A percentile compares a stretch with the other conserved stretches of the same genome.
Evolutionary conservation across 2,888 invertebrate species (phyloP).

Genomic region (Ernsta delagoae): DNA sequence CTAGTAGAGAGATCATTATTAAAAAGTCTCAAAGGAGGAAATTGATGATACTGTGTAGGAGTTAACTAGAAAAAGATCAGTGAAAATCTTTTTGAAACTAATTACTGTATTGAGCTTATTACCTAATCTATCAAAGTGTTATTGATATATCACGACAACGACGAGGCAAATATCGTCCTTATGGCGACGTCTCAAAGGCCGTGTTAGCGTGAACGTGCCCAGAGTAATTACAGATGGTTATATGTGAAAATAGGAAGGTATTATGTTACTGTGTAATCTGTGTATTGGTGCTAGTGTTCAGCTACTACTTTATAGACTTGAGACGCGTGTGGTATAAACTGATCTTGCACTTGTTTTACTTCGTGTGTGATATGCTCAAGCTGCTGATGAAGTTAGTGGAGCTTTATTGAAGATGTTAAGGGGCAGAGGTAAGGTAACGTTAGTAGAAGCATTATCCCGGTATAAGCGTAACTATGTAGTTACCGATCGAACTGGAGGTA

Average conservation of each 20-base stretch:
- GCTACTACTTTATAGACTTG: conserved; percentile 66
- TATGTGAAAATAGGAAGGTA: conserved; percentile 63
- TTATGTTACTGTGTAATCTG: conserved; percentile 61
- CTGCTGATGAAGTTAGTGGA: conserved; percentile 75
- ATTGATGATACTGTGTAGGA: too few relatives aligned
- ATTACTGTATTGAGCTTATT: conserved; percentile 9
- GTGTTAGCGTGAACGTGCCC: conserved; percentile 10
- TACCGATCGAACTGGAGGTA: too few relatives aligned
- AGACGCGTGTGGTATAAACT: conserved; percentile 73
- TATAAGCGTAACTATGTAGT: too few relatives aligned
- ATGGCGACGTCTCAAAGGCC: conserved; percentile 17
- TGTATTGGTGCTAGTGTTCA: conserved; percentile 55
- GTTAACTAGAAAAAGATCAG: too few relatives aligned
- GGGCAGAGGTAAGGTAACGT: conserved; percentile 33
- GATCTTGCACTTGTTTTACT: conserved; percentile 70
- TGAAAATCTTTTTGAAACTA: neutral
- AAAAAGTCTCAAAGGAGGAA: too few relatives aligned
- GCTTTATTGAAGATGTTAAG: conserved; percentile 63
- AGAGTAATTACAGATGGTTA: conserved; percentile 70
- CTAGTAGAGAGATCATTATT: too few relatives aligned
- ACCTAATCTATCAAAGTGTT: conserved; percentile 11
- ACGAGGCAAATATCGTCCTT: neutral
- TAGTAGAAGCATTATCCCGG: neutral
- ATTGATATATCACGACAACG: neutral
- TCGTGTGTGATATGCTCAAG: conserved; percentile 72